phyloP scores from a whole-genome alignment of 2,888 invertebrate genomes.

The Epinotia bilunana region DNA sequence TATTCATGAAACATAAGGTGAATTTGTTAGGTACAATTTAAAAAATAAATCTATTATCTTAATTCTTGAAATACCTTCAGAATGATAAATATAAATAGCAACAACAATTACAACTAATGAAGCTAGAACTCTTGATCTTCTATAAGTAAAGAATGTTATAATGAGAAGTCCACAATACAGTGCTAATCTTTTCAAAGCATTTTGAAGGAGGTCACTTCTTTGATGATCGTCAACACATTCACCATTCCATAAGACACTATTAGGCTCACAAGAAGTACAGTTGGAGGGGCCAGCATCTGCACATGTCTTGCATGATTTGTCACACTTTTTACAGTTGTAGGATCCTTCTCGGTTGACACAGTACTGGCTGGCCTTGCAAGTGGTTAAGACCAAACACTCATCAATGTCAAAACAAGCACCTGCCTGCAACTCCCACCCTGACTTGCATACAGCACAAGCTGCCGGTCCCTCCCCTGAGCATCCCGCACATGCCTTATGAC shows the following conservation, averaged over 20 bases:
- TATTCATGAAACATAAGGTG: conserved; percentile 8
- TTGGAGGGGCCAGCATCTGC: conserved; percentile 93
- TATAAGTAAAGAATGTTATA: conserved; percentile 60
- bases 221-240: conserved; percentile 64
- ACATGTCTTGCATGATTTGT: conserved; percentile 92
- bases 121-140: conserved; percentile 58
- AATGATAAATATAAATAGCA: conserved; percentile 63
- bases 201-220: conserved; percentile 59
- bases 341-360: conserved; percentile 95
- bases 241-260: conserved; percentile 63
- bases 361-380: conserved; percentile 88
- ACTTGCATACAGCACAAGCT: conserved; percentile 80
- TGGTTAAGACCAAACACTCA: conserved; percentile 87
- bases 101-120: conserved; percentile 59
- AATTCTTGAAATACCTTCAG: conserved; percentile 59
- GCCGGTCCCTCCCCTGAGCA: conserved; percentile 90
- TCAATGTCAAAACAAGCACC: conserved; percentile 92
- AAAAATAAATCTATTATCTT: conserved; percentile 56
- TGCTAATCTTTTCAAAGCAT: conserved; percentile 57
- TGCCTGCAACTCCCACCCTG: conserved; percentile 89
- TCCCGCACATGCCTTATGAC: conserved; percentile 91
- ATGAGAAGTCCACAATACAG: conserved; percentile 64
- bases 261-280: conserved; percentile 89
- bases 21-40: conserved; percentile 44
- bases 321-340: conserved; percentile 91